Evolutionary conservation across 2,888 invertebrate genomes (phyloP).

Genomic region (Scelioninae gen. 1): DNA sequence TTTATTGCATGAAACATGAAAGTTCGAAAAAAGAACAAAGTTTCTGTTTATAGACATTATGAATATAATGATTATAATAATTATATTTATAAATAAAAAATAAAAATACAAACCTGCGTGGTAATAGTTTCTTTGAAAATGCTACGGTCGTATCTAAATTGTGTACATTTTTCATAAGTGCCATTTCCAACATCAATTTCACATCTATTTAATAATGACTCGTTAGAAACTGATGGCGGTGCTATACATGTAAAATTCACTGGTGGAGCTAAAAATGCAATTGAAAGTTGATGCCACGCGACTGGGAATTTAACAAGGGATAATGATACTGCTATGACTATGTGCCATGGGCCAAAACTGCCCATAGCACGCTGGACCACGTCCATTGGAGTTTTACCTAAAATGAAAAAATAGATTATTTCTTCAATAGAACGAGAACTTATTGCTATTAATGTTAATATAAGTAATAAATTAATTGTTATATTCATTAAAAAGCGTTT

Average conservation of each 20-base stretch:
- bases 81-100: too few relatives aligned
- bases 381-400: conserved; percentile 77
- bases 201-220: conserved; percentile 72
- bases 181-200: conserved; percentile 75
- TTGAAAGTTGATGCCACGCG: conserved; percentile 86
- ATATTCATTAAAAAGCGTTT: too few relatives aligned
- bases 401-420: too few relatives aligned
- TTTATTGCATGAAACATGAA: too few relatives aligned
- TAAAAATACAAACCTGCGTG: conserved; percentile 86
- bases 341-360: conserved; percentile 86
- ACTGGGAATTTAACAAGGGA: conserved; percentile 86
- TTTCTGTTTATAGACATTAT: too few relatives aligned
- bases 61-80: too few relatives aligned
- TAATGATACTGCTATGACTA: conserved; percentile 85
- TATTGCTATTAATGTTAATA: too few relatives aligned
- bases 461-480: too few relatives aligned
- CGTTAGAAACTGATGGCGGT: conserved; percentile 73
- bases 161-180: conserved; percentile 77
- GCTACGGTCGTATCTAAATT: conserved; percentile 86
- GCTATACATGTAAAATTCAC: conserved; percentile 85
- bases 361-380: conserved; percentile 85
- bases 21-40: too few relatives aligned
- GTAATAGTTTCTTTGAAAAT: conserved; percentile 87
- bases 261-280: conserved; percentile 86
- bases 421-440: too few relatives aligned